Percentiles rank a stretch among this genome's conserved stretches.
These are phyloP conservation scores for Ennomos fuscantarius DNA, from an alignment of 2,888 invertebrate genomes.

Conservation along the genomic window DNA sequence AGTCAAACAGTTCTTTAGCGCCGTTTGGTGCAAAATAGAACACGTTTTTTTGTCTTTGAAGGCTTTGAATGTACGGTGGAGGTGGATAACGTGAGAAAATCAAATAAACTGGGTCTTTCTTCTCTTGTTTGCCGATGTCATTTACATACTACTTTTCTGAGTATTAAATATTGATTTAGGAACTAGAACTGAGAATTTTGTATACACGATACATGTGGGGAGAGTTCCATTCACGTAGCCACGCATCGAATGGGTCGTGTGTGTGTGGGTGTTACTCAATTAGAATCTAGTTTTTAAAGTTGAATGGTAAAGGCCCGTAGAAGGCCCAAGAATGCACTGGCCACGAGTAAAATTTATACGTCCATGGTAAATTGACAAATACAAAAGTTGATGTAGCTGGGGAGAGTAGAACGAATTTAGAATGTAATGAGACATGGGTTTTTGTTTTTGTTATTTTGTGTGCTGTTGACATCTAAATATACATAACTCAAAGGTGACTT, in stretches of 20 bases:
- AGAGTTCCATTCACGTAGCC: conserved; percentile 33
- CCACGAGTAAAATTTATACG: conserved; percentile 19
- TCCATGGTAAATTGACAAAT: too few relatives aligned
- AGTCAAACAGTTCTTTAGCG: conserved; percentile 30
- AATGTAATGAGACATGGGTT: conserved; percentile 5
- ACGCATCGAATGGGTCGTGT: conserved; percentile 9
- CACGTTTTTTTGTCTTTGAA: conserved; percentile 31
- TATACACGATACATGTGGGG: conserved; percentile 22
- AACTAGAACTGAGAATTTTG: conserved; percentile 37
- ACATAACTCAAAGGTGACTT: too few relatives aligned
- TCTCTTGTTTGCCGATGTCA: conserved; percentile 47
- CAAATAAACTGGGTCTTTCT: conserved; percentile 48
- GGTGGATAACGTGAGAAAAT: conserved; percentile 50
- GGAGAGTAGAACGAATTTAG: conserved; percentile 20
- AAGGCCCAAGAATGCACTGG: conserved; percentile 33
- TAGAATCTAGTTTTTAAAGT: conserved; percentile 35
- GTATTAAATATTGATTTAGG: conserved; percentile 52
- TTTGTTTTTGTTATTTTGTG: conserved; percentile 2
- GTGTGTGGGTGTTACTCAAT: conserved; percentile 36
- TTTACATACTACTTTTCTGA: conserved; percentile 42
- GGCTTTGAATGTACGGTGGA: conserved; percentile 26
- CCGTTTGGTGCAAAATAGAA: conserved; percentile 29
- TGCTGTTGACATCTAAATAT: background rate
- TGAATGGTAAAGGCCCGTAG: conserved; percentile 31
- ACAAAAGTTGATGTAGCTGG: conserved; percentile 18